These are phyloP conservation scores for Helleia helle DNA, from an alignment of 2,888 invertebrate genomes.

Conservation along the genomic window DNA sequence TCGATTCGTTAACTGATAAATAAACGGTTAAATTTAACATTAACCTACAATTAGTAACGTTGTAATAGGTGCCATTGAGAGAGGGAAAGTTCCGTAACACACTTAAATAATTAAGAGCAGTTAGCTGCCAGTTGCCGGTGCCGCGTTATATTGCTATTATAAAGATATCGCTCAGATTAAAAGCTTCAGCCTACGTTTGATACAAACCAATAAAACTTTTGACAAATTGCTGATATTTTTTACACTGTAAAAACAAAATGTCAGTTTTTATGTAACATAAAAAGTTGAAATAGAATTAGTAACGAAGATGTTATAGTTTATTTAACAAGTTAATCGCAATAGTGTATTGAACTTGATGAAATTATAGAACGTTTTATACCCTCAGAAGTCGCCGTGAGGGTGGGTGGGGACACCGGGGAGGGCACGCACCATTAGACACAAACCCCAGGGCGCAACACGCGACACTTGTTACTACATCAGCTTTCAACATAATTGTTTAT, in stretches of 20 bases:
- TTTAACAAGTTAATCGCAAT: not conserved
- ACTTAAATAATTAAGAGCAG: conserved; percentile 56
- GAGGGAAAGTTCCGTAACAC: conserved; percentile 37
- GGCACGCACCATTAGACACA: conserved; percentile 64
- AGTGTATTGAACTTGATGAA: conserved; percentile 20
- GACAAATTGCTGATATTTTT: too few relatives aligned
- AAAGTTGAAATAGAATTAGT: too few relatives aligned
- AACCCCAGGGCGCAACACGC: conserved; percentile 49
- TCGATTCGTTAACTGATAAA: too few relatives aligned
- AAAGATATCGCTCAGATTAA: too few relatives aligned
- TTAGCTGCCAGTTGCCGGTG: conserved; percentile 42
- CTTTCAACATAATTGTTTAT: conserved; percentile 66
- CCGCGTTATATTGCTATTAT: conserved; percentile 34
- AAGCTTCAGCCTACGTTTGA: too few relatives aligned
- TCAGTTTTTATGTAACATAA: too few relatives aligned
- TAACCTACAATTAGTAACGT: conserved; percentile 50
- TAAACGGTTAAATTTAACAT: conserved; percentile 35
- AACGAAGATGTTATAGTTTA: too few relatives aligned
- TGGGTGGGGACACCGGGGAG: conserved; percentile 39
- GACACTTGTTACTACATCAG: conserved; percentile 55
- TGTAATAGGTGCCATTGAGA: conserved; percentile 41
- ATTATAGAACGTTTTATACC: conserved; percentile 20
- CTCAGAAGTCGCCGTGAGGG: conserved; percentile 34
- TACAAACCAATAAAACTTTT: too few relatives aligned
- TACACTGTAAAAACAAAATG: too few relatives aligned